These are phyloP conservation scores for Boloria selene DNA, from an alignment of 2,888 invertebrate species.

Conservation along the genomic window DNA sequence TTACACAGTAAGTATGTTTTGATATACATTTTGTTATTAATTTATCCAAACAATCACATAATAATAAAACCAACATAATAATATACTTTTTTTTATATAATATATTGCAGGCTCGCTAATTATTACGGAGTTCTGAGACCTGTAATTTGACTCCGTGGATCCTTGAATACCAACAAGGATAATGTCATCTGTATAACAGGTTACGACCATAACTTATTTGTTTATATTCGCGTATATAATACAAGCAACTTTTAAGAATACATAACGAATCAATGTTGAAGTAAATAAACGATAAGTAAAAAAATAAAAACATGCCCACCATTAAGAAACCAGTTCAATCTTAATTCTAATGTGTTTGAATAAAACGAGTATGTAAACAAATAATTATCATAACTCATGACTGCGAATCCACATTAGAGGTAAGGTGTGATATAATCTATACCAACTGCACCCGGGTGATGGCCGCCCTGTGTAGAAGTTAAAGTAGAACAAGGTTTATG, in stretches of 20 bases:
- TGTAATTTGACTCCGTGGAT: not conserved
- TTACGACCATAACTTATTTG: not conserved
- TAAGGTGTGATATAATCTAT: slow-evolving; percentile 42
- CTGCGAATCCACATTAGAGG: slow-evolving; percentile 32
- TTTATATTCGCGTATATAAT: not conserved
- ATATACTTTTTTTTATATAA: no score
- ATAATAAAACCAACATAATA: no score
- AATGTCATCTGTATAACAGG: slow-evolving; percentile 2
- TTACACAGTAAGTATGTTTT: no score
- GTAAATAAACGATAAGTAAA: slow-evolving; percentile 20
- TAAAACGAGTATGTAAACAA: slow-evolving; percentile 16
- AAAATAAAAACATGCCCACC: slow-evolving; percentile 9
- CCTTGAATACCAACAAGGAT: slow-evolving; percentile 8
- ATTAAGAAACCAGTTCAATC: slow-evolving; percentile 15
- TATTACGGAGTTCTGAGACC: not conserved
- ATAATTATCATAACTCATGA: slow-evolving; percentile 32
- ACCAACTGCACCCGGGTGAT: slow-evolving; percentile 49
- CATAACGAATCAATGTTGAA: not conserved
- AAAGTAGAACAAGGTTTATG: slow-evolving; percentile 80
- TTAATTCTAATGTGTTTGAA: slow-evolving; percentile 18
- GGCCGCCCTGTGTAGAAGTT: slow-evolving; percentile 63
- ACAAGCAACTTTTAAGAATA: not conserved
- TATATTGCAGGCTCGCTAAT: no score
- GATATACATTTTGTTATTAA: no score
- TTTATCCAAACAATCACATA: no score